A percentile compares a stretch with the other conserved stretches of the same genome.
phyloP scores from a whole-genome alignment of 1,140 invertebrate genomes.

The Drosophila teissieri region DNA sequence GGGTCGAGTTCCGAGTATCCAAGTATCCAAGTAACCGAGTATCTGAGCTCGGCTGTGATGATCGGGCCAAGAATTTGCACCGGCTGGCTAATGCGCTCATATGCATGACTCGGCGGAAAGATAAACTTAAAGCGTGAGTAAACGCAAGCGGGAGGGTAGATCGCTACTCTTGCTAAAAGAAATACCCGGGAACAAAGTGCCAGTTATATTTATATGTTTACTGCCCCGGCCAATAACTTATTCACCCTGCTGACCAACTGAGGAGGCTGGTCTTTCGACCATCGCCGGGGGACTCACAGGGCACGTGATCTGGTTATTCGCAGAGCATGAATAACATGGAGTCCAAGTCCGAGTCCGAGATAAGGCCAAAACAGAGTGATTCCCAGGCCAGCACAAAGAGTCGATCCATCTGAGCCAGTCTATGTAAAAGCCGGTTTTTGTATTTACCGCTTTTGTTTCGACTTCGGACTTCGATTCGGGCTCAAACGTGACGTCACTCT shows the following conservation, averaged over 20 bases:
- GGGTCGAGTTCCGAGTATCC: constrained; percentile 3
- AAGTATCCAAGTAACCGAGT: not conserved
- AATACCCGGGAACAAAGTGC: constrained; percentile 45
- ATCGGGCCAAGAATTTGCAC: constrained; percentile 26
- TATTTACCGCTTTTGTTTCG: constrained; percentile 11
- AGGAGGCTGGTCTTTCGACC: constrained; percentile 33
- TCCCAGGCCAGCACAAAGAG: constrained; percentile 42
- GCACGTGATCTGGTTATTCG: constrained; percentile 48
- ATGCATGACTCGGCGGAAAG: constrained; percentile 72
- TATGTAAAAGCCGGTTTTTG: constrained; percentile 46
- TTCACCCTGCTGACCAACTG: constrained; percentile 31
- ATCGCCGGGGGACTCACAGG: constrained; percentile 29
- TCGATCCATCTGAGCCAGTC: constrained; percentile 14
- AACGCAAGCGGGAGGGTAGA: constrained; percentile 33
- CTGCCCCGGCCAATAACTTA: constrained; percentile 8
- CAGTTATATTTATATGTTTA: constrained; percentile 29
- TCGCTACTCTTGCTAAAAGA: constrained; percentile 14
- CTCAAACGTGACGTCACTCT: constrained; percentile 61
- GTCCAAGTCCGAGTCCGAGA: constrained; percentile 6
- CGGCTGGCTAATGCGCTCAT: constrained; percentile 57
- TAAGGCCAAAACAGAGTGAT: constrained; percentile 31
- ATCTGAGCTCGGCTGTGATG: constrained; percentile 1
- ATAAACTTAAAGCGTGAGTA: constrained; percentile 59
- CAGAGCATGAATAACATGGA: constrained; percentile 32
- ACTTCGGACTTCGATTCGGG: not conserved